A percentile compares a stretch with the other conserved stretches of the same genome.
Conservation (phyloP, 2,113 vertebrate species). For the Gavia stellata region DNA sequence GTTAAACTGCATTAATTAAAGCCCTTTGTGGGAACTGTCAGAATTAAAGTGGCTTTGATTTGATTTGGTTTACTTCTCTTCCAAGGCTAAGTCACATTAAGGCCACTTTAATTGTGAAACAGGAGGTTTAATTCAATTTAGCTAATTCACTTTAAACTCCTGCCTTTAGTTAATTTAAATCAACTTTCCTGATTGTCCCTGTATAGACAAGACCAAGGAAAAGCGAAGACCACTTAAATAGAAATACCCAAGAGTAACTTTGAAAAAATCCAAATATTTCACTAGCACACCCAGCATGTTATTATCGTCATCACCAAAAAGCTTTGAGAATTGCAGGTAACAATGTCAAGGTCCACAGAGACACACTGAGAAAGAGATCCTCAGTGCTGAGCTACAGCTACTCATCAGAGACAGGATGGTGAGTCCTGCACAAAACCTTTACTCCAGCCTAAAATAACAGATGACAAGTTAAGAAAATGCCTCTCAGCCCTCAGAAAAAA, state of each 20-base stretch:
- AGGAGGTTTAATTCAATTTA: constrained; percentile 27
- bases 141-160: constrained; percentile 36
- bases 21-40: constrained; percentile 16
- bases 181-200: neutral
- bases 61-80: constrained; percentile 53
- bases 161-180: constrained; percentile 48
- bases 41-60: constrained; percentile 38
- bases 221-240: neutral
- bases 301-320: neutral
- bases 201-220: neutral
- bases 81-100: constrained; percentile 41
- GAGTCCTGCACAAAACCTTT: neutral
- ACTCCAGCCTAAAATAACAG: neutral
- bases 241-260: neutral
- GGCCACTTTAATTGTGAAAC: constrained; percentile 15
- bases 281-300: neutral
- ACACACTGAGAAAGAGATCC: neutral
- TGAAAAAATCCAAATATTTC: neutral
- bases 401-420: neutral
- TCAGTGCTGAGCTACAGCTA: neutral
- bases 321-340: neutral
- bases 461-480: neutral
- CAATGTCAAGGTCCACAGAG: neutral
- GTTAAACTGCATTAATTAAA: constrained; percentile 52
- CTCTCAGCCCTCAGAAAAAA: neutral